These are phyloP conservation scores for Gymnosoma rotundatum DNA, from an alignment of 2,888 invertebrate species.

Conservation along the genomic window DNA sequence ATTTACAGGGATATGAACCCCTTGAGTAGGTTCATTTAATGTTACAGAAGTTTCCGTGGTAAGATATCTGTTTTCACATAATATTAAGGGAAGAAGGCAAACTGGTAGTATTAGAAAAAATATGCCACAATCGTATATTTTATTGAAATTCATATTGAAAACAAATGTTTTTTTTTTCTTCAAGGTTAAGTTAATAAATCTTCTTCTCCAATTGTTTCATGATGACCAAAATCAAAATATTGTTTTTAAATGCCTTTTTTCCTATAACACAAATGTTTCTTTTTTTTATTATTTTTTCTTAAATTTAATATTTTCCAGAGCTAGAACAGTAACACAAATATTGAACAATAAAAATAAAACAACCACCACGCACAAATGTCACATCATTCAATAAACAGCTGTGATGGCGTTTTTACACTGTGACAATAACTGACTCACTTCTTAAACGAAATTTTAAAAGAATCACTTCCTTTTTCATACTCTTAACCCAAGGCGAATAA, in stretches of 20 bases:
- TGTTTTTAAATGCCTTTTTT: not conserved
- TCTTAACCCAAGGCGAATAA: no score
- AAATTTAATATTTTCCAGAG: not conserved
- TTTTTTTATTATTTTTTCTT: not conserved
- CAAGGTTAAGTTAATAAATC: not conserved
- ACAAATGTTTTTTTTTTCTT: not conserved
- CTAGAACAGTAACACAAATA: constrained; percentile 19
- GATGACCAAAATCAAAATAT: not conserved
- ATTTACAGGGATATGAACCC: constrained; percentile 42
- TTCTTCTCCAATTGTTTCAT: not conserved
- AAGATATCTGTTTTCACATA: constrained; percentile 38
- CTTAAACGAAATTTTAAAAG: no score
- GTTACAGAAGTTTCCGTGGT: constrained; percentile 51
- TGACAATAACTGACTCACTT: not conserved
- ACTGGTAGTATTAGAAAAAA: constrained; percentile 25
- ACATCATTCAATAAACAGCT: constrained; percentile 55
- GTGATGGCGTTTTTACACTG: constrained; percentile 51
- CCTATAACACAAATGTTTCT: not conserved
- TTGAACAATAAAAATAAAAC: constrained; percentile 51
- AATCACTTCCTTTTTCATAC: no score
- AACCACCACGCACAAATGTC: constrained; percentile 31
- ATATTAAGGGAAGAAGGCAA: constrained; percentile 33
- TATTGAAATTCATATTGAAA: constrained; percentile 33
- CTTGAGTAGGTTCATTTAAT: constrained; percentile 44
- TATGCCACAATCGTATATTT: constrained; percentile 1